Evolutionary conservation across 2,113 vertebrate species (phyloP).

Genomic region (Rhinopomastus cyanomelas): DNA sequence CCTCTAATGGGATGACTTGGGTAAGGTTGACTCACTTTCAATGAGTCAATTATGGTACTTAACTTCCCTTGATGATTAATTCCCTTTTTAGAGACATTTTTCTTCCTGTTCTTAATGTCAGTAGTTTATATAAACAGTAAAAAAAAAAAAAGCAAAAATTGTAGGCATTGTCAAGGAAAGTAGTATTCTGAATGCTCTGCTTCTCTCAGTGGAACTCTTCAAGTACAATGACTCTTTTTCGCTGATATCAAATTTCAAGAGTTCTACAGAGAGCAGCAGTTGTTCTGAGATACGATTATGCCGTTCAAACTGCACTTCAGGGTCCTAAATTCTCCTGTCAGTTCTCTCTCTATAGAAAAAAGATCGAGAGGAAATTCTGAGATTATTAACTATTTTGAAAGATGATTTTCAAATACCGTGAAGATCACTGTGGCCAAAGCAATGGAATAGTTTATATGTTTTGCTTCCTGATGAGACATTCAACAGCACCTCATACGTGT

Average conservation of each 20-base stretch:
- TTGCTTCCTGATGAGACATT: background rate
- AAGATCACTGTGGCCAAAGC: background rate
- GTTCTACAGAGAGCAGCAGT: constrained; percentile 10
- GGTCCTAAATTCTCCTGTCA: constrained; percentile 1
- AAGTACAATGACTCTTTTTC: constrained; percentile 18
- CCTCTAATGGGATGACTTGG: background rate
- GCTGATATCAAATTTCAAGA: constrained; percentile 25
- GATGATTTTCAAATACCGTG: background rate
- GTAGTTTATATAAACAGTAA: background rate
- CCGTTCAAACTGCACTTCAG: background rate
- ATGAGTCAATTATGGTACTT: background rate
- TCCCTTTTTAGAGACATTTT: background rate
- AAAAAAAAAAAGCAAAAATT: background rate
- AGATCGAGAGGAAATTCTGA: background rate
- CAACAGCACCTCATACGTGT: background rate
- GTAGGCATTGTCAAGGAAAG: background rate
- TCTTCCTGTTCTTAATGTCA: background rate
- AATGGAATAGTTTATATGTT: background rate
- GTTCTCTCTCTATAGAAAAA: background rate
- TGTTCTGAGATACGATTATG: constrained; percentile 22
- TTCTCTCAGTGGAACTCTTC: constrained; percentile 34
- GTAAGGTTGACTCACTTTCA: background rate
- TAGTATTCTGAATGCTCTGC: background rate
- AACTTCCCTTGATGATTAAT: constrained; percentile 4
- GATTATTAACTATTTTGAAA: background rate